Conservation (phyloP, 1,140 invertebrate genomes). For the Trichonephila clavipes region DNA sequence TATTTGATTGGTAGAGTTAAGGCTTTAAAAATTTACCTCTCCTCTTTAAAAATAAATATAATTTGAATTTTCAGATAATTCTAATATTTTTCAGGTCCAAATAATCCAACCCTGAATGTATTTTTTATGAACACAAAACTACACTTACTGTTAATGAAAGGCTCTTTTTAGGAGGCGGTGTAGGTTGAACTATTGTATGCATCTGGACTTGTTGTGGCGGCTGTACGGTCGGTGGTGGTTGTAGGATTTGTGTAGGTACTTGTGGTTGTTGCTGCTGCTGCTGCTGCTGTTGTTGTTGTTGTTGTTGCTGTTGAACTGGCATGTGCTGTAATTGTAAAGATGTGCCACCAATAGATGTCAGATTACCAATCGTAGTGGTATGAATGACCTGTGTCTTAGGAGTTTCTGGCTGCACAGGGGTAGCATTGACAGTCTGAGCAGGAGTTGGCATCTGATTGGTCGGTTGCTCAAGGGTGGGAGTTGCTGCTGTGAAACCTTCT, state of each 20-base stretch:
- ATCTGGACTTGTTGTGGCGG: conserved; percentile 76
- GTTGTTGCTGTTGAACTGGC: conserved; percentile 74
- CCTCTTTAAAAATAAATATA: too few relatives aligned
- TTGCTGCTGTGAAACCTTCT: not conserved
- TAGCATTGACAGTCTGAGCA: not conserved
- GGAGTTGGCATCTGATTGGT: not conserved
- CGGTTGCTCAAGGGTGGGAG: not conserved
- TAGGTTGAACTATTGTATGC: conserved; percentile 65
- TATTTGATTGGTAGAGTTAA: too few relatives aligned
- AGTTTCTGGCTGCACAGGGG: conserved; percentile 35
- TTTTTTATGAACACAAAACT: not conserved
- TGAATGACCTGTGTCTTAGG: conserved; percentile 72
- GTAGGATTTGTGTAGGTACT: conserved; percentile 57
- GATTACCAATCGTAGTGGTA: conserved; percentile 60
- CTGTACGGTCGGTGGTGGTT: conserved; percentile 19
- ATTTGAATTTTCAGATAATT: too few relatives aligned
- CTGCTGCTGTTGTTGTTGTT: conserved; percentile 60
- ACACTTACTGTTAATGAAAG: conserved; percentile 83
- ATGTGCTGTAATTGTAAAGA: conserved; percentile 60
- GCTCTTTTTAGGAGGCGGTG: conserved; percentile 82
- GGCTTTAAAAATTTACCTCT: too few relatives aligned
- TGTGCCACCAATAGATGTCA: conserved; percentile 46
- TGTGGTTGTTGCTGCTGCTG: conserved; percentile 76
- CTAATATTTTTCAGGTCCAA: too few relatives aligned
- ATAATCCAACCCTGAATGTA: not conserved